A percentile compares a stretch with the other conserved stretches of the same genome.
Conservation (phyloP, 2,797 vertebrate genomes). For the Amblyopsis hoosieri region DNA sequence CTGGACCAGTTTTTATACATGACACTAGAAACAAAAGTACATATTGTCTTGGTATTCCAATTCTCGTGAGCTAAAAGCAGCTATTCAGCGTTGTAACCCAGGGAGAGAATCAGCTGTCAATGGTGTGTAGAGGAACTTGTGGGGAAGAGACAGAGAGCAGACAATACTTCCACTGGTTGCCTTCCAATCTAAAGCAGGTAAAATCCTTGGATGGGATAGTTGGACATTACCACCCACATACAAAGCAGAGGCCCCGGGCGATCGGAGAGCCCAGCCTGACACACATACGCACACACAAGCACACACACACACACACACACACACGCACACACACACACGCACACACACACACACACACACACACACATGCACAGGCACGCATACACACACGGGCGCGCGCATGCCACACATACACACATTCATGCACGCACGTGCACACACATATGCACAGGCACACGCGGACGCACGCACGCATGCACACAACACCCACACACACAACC, state of each 20-base stretch:
- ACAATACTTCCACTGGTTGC: constrained; percentile 58
- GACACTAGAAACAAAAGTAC: constrained; percentile 10
- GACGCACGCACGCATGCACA: too few species aligned
- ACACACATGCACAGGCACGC: not conserved
- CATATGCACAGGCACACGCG: not conserved
- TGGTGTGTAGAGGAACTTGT: constrained; percentile 27
- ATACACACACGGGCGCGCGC: too few species aligned
- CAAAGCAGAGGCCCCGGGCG: not conserved
- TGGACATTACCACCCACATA: constrained; percentile 25
- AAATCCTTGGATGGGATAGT: constrained; percentile 56
- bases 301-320: not conserved
- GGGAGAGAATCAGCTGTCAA: constrained; percentile 51
- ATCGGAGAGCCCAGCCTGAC: not conserved
- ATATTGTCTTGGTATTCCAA: constrained; percentile 49
- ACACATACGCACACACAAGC: not conserved
- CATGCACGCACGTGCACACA: too few species aligned
- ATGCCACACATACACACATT: too few species aligned
- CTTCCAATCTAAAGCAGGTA: constrained; percentile 67
- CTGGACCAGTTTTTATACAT: not conserved
- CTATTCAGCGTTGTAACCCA: constrained; percentile 55
- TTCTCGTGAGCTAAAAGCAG: constrained; percentile 60
- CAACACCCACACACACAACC: too few species aligned
- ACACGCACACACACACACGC: too few species aligned
- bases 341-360: not conserved
- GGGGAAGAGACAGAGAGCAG: constrained; percentile 35